Base-by-base conservation (phyloP, 1,140 invertebrate genomes). In the Drosophila lacteicornis region DNA sequence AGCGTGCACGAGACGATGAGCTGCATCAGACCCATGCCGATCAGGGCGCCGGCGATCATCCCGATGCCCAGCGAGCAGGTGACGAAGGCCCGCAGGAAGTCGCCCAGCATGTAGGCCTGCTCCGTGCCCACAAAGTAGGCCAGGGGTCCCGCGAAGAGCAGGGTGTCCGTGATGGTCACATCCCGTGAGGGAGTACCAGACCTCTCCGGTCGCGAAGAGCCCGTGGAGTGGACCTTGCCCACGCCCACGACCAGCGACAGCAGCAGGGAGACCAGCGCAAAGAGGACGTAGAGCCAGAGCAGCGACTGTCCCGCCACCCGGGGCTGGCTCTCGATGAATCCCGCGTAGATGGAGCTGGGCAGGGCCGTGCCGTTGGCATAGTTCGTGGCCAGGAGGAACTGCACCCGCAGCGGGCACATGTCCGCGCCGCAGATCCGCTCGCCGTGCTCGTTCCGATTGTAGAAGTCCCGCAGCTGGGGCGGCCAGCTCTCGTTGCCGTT, bases 121-220 rank as follows among this genome's bases (percentile, higher is more conserved):
- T 96, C 95, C 22, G 95, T 93, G 30, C 95, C 95, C 61, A 96
- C 95, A 70, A 96, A 96, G 17, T 95, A 92, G 2, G 95, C 94
- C 45, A 96, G 80, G 0, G 95, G 95, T 0, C 95, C 94, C 11
- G 95, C 94, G 40, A 96, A 92, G 69, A 95, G 94, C 43, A 96
- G 81, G 47, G 94, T 94, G 50, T 91, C 84, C 15, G 85, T 90
- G 6, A 88, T 74, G 8, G 78, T 90, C 2, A 92, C 74, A 30
- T 93, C 92, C 53, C 59, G 19, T 76, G 47, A n/a, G 19, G 13
- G 42, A 0, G 51, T 36, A 56, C n/a, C 58, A 0, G 46, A 15
- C 12, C 75, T 50, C 13, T 87, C 83, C 13, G 65, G 71, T 11
- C 83, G 63, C 6, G 40, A 15, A 1, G 50, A 51, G 59, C 92